phyloP scores from a whole-genome alignment of 2,797 vertebrate species.

The Karalla daura region DNA sequence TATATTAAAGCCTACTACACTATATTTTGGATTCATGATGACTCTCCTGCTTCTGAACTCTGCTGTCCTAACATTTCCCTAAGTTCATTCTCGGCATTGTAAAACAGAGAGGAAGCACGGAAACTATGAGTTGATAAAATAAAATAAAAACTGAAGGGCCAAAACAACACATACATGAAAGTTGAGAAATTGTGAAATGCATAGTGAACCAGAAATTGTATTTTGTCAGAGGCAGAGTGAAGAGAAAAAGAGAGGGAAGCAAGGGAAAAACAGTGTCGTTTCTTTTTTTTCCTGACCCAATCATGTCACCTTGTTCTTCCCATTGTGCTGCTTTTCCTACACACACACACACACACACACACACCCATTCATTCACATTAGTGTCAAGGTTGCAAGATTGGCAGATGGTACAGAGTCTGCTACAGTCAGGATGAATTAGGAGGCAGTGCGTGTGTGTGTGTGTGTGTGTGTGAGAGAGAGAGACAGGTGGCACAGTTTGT shows the following conservation, averaged over 20 bases:
- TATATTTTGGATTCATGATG: too few relatives aligned
- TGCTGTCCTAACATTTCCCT: too few relatives aligned
- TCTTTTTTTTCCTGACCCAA: not conserved
- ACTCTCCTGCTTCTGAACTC: too few relatives aligned
- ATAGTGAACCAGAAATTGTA: too few relatives aligned
- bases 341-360: not conserved
- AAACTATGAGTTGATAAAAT: too few relatives aligned
- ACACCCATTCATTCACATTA: not conserved
- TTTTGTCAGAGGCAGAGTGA: not conserved
- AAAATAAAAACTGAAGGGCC: too few relatives aligned
- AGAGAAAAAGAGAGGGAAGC: not conserved
- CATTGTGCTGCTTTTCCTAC: not conserved
- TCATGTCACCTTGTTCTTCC: conserved; percentile 1
- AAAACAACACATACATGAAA: too few relatives aligned
- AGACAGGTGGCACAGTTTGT: too few relatives aligned
- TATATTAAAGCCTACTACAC: too few relatives aligned
- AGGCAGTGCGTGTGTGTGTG: not conserved
- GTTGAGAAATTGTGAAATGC: too few relatives aligned
- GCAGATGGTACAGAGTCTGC: conserved; percentile 41
- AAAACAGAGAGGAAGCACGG: too few relatives aligned
- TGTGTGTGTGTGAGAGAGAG: conserved; percentile 1
- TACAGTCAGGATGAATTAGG: conserved; percentile 28
- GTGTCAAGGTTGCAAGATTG: conserved; percentile 33
- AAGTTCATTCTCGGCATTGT: too few relatives aligned
- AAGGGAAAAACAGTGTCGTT: not conserved